Evolutionary conservation across 2,888 invertebrate species (phyloP), one percentile per base, ranked within the genome.

Genomic region (Psylliodes chrysocephalus): DNA sequence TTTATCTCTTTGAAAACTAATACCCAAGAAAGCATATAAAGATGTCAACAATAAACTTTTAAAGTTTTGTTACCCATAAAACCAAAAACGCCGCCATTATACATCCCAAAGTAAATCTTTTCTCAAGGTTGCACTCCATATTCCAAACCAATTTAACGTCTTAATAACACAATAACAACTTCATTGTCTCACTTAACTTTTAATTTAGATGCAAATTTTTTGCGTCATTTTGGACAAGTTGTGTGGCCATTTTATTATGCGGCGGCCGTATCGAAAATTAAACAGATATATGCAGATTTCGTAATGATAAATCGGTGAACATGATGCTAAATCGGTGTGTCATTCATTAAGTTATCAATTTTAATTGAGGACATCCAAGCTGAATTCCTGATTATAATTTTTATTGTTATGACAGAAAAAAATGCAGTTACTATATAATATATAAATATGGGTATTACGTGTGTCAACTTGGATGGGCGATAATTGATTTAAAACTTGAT

Each of bases 181-280:
- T 60, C 55, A 66, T 62, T 62, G 66, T 59, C 62, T 62, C 66
- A 66, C 61, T 66, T 60, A 63, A 66, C 55, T 66, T 67, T 67
- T 63, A 64, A 67, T 67, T 67, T 66, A 66, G 63, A 69, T 69
- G 69, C 69, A 69, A 69, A 69, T 69, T 64, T 66, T 67, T 69
- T 62, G 61, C 67, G 69, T 69, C 60, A 56, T 67, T 64, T 64
- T 60, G 30, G 57, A 44, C 67, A 51, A 46, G 62, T 57, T 68
- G 69, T 69, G 66, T 67, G 69, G 67, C 62, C 67, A 46, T 46
- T 67, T 69, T 63, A 62, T 66, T 69, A 69, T 67, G 64, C 69
- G 28, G 46, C 49, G 33, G 64, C 47, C 40, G 65, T 40, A 28
- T 42, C 35, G 51, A 42, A 61, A 69, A 63, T 69, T 69, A 67